phyloP scores from a whole-genome alignment of 2,113 vertebrate species.

The Gymnogyps californianus region DNA sequence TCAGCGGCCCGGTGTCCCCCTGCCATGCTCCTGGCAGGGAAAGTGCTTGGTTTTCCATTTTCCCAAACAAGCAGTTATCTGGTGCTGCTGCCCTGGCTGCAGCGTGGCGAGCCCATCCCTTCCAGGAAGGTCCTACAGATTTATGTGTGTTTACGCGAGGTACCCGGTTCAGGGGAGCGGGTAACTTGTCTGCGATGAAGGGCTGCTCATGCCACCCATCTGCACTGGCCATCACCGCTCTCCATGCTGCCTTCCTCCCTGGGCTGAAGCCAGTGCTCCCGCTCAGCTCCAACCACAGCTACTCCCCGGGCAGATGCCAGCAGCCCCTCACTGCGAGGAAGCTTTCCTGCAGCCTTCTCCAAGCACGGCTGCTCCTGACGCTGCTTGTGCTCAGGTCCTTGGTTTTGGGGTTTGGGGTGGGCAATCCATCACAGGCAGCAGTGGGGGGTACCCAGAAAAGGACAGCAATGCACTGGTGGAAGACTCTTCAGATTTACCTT shows the following conservation, averaged over 20 bases:
- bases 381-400: not conserved
- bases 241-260: fast-evolving
- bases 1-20: not conserved
- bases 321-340: not conserved
- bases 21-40: not conserved
- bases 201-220: not conserved
- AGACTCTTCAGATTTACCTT: not conserved
- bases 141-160: fast-evolving
- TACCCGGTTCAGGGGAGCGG: fast-evolving
- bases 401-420: not conserved
- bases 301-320: too few species aligned
- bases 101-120: not conserved
- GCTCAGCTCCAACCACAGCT: not conserved
- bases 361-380: not conserved
- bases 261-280: not conserved
- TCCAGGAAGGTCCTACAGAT: not conserved
- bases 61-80: not conserved
- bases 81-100: not conserved
- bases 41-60: not conserved
- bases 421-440: not conserved
- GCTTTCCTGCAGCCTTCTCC: not conserved
- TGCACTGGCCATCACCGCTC: fast-evolving
- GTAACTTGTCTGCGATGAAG: too few species aligned
- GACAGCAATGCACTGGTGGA: not conserved
- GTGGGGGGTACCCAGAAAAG: not conserved